Evolutionary conservation across 1,140 invertebrate species (phyloP).

Genomic region (Batillaria attramentaria): DNA sequence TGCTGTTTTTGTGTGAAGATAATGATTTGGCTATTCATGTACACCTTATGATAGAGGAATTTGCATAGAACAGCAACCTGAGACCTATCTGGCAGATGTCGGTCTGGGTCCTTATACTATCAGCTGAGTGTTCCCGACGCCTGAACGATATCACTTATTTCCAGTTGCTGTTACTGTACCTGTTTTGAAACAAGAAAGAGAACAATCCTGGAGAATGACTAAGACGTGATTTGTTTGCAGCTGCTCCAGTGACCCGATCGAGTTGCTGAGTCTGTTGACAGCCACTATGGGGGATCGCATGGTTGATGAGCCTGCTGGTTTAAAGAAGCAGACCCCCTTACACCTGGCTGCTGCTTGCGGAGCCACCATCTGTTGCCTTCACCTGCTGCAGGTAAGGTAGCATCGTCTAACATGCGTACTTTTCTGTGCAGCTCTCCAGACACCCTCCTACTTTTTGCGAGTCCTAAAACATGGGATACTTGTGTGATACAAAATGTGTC

Average conservation of each 20-base stretch:
- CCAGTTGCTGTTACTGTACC: no score
- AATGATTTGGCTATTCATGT: background rate
- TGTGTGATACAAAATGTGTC: no score
- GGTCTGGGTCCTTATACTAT: no score
- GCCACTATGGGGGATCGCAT: slow-evolving; percentile 64
- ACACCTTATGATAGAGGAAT: no score
- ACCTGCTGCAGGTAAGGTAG: slow-evolving; percentile 66
- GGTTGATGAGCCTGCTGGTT: slow-evolving; percentile 69
- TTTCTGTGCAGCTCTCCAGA: no score
- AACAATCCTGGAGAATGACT: background rate
- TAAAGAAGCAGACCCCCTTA: slow-evolving; percentile 69
- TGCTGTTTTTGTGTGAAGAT: background rate
- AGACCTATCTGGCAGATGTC: no score
- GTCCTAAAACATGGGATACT: background rate
- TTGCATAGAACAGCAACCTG: no score
- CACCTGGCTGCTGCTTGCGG: slow-evolving; percentile 74
- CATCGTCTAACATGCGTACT: no score
- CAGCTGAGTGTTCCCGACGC: no score
- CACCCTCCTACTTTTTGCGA: no score
- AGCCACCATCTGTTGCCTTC: slow-evolving; percentile 73
- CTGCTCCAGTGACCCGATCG: slow-evolving; percentile 72
- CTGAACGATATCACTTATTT: no score
- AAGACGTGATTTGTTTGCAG: slow-evolving; percentile 27
- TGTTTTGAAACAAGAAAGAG: background rate
- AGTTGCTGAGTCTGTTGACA: slow-evolving; percentile 69